Evolutionary conservation across 2,888 invertebrate species (phyloP), one percentile per base, ranked within the genome.

Genomic region (Asteroscopus sphinx): DNA sequence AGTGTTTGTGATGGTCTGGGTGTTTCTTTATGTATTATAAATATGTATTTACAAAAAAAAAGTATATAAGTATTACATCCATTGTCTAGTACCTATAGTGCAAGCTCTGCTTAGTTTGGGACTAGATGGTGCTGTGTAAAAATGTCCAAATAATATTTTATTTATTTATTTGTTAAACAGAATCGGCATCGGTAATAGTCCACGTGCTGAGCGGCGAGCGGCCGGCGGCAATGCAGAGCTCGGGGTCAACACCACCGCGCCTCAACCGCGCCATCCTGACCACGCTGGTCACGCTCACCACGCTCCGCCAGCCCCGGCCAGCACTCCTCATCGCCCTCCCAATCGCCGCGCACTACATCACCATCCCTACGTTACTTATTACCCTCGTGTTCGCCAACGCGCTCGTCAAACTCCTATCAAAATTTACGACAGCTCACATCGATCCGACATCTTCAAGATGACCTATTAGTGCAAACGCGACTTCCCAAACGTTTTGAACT

Each of bases 121-220:
- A n/a, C n/a, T n/a, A n/a, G n/a, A n/a, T n/a, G n/a, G n/a, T 25
- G 6, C 6, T 25, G 25, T 25, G 3, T 25, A 25, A 25, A 25
- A 4, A 25, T 25, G 3, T 4, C 6, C 25, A 2, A 3, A 12
- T 12, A 4, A n/a, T 32, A 12, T 11, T 2, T 12, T n/a, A n/a
- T 35, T 8, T 41, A 44, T 32, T 52, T 67, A 45, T n/a, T 48
- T 32, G 36, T 46, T 73, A 45, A 59, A 60, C 96, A 93, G 97
- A 97, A 88, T 96, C 97, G 63, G 97, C 97, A 72, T 97, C 97
- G 79, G 97, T 97, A 80, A 96, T 97, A 82, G 97, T 97, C 68
- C 97, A 97, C 93, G 97, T 97, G 80, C 95, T 97, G 80, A 97
- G 97, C 86, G 97, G 97, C 84, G 96, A 95, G 88, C 90, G 96